Base-by-base conservation (phyloP, 1,140 invertebrate genomes). In the Popillia japonica region DNA sequence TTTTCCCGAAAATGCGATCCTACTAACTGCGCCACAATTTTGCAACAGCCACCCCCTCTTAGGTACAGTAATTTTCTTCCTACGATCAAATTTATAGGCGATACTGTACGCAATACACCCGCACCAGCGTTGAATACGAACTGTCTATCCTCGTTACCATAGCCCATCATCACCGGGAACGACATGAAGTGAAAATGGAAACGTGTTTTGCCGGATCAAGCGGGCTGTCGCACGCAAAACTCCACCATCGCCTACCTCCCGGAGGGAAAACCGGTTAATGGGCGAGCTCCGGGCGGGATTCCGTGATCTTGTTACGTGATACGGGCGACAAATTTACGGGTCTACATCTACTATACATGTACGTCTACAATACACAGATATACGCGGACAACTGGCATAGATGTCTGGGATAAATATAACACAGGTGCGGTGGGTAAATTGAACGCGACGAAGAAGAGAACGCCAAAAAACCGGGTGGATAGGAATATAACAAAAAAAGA, bases 261-360 rank as follows among this genome's bases (percentile, higher is more conserved):
- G 48, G 48, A 6, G 14, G 48, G 48, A 55, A n/a, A 34, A 34
- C 27, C 48, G 48, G 11, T 55, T 55, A 55, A 55, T 55, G 48
- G 48, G n/a, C 48, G 48, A 17, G 6, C 48, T 55, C n/a, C 48
- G 14, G 14, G 14, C 48, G 48, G 48, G 14, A 55, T 55, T 55
- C 48, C 48, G 48, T 55, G 48, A 55, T 55, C 48, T 55, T 55
- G 48, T 55, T 55, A 55, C 48, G 48, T 55, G 48, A 55, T 55
- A 55, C 48, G 48, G 17, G 17, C 48, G 48, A 55, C 48, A 55
- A 55, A 55, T 55, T 55, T 55, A 55, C 48, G 17, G 17, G 17
- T 42, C 11, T 55, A n/a, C 14, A n/a, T 34, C 48, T 7, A 6
- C 48, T 55, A 55, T 17, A 55, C 14, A n/a, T 7, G 48, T 55